Evolutionary conservation across 2,888 invertebrate species (phyloP).

Genomic region (Apamea sordens): DNA sequence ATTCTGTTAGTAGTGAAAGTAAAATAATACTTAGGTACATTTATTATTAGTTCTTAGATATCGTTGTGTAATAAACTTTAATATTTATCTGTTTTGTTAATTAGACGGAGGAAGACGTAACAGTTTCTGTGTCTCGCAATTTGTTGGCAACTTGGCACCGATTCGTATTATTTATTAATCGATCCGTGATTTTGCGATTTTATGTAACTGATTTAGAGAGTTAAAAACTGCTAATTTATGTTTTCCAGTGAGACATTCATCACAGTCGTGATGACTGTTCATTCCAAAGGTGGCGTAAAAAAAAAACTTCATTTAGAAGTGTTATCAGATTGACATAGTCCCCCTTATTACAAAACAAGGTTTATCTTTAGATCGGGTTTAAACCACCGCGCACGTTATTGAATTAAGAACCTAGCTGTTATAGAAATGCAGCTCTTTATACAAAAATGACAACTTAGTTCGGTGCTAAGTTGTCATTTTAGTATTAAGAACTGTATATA

Average conservation of each 20-base stretch:
- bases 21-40: conserved; percentile 24
- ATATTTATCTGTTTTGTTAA: conserved; percentile 54
- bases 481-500: too few relatives aligned
- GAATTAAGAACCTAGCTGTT: too few relatives aligned
- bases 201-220: conserved; percentile 40
- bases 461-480: too few relatives aligned
- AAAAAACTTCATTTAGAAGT: not conserved
- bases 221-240: not conserved
- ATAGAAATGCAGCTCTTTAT: too few relatives aligned
- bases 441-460: too few relatives aligned
- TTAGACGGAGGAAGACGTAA: conserved; percentile 54
- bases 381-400: too few relatives aligned
- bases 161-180: conserved; percentile 47
- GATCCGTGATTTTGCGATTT: conserved; percentile 31
- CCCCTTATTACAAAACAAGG: too few relatives aligned
- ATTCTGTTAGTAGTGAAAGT: conserved; percentile 53
- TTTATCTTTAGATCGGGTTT: too few relatives aligned
- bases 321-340: not conserved
- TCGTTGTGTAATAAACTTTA: conserved; percentile 45
- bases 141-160: conserved; percentile 42
- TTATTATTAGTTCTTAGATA: conserved; percentile 18
- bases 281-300: not conserved
- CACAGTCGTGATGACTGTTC: not conserved
- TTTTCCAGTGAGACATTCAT: not conserved
- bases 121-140: conserved; percentile 39